Base-by-base conservation (phyloP, 2,888 invertebrate species). In the Ernsta delagoae region DNA sequence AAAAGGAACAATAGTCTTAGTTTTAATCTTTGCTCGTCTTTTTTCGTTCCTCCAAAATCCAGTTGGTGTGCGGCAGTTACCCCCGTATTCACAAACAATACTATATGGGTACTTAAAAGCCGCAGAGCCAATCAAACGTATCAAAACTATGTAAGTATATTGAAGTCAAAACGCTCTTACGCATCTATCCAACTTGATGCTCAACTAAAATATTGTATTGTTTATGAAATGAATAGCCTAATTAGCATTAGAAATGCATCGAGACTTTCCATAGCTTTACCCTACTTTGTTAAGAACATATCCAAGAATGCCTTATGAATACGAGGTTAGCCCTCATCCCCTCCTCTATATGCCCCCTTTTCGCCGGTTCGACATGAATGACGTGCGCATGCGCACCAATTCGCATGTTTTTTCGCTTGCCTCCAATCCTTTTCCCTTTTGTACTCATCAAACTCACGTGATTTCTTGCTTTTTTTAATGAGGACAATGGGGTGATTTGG, bases 1-100 rank as follows among this genome's bases (percentile, higher is more conserved):
- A 85, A 89, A 87, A 89, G 85, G 91, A 90, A 93, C 93, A 92
- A 93, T 92, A 89, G 92, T 88, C 84, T 90, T 87, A 88, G 88
- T 86, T 90, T 91, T 89, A 90, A 90, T 90, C 90, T 85, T 79
- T 81, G 77, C 77, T 81, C 82, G 83, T 79, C 78, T 81, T 83
- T 83, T 84, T 85, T 83, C 81, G 79, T 77, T 76, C 79, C 81
- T 79, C 9, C 76, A 74, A 78, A 80, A 89, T 88, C 90, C 86
- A 83, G 90, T 89, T 89, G 79, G 84, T 84, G 85, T 84, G 83
- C 79, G 85, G 82, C 82, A 77, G 50, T 24, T 12, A 56, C 24
- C n/a, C 59, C 59, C 57, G 41, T 39, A 48, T 62, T 78, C 75
- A 36, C 36, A 36, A 39, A 39, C 39, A 31, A 31, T 31, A 31